These are phyloP conservation scores for Discoglossus pictus DNA, from an alignment of 2,797 vertebrate genomes.

Conservation along the genomic window DNA sequence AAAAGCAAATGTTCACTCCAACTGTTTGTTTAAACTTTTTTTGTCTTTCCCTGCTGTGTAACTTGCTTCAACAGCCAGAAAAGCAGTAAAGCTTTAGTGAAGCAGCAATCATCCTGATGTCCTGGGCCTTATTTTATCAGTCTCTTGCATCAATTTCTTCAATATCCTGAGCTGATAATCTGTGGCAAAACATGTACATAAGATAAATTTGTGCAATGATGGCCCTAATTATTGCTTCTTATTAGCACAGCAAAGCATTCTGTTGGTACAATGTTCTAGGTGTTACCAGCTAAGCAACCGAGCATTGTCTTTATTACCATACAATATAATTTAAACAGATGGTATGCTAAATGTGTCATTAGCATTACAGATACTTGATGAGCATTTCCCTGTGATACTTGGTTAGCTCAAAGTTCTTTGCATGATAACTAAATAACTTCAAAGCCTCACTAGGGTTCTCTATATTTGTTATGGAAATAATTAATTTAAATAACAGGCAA, in stretches of 20 bases:
- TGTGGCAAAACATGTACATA: conserved; percentile 26
- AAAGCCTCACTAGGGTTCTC: conserved; percentile 32
- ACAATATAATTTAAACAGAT: conserved; percentile 49
- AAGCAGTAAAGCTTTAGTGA: conserved; percentile 46
- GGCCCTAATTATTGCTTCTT: conserved; percentile 27
- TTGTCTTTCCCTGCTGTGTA: conserved; percentile 42
- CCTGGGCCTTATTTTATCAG: conserved; percentile 49
- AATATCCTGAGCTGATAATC: conserved; percentile 28
- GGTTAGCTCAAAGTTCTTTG: conserved; percentile 40
- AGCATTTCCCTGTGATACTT: conserved; percentile 38
- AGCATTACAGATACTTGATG: conserved; percentile 46
- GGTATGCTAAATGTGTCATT: conserved; percentile 49
- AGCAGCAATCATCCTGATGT: conserved; percentile 50
- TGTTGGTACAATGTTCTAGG: conserved; percentile 14
- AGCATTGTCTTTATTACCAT: conserved; percentile 31
- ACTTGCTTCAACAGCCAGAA: conserved; percentile 48
- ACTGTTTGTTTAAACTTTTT: conserved; percentile 50
- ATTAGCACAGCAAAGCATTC: conserved; percentile 22
- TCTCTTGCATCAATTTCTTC: conserved; percentile 37
- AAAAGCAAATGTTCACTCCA: conserved; percentile 49
- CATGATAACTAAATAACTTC: conserved; percentile 37
- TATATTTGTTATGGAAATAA: conserved; percentile 20
- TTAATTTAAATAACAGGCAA: conserved; percentile 21
- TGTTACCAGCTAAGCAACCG: conserved; percentile 18
- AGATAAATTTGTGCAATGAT: conserved; percentile 32